Base-by-base conservation (phyloP, 1,140 invertebrate genomes). In the Stegodyphus mimosarum region DNA sequence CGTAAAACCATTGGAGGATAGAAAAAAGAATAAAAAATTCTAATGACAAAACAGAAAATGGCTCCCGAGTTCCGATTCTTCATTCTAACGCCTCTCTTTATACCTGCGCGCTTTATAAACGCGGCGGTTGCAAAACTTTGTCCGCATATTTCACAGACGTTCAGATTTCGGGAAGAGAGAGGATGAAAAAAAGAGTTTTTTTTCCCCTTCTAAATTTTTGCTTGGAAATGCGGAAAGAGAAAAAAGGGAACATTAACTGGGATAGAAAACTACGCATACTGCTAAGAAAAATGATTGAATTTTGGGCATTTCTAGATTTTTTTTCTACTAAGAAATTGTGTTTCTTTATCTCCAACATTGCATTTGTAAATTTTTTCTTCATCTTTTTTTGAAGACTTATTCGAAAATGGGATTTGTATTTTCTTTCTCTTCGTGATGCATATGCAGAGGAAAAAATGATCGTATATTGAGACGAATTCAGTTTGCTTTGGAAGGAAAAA, bases 101-200 rank as follows among this genome's bases (percentile, higher is more conserved):
- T 17, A 15, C 13, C 3, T 7, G 66, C 50, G 13, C 66, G 66
- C 51, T 77, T 77, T 77, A 33, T 33, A 33, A 33, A 33, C 33
- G 33, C 33, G 33, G 33, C 33, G 33, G 63, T 75, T 49, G 49
- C 50, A 77, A 77, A 64, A 33, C 67, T 67, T 77, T 49, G 50
- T 66, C 60, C 50, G 18, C 75, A 77, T 77, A 77, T 77, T 77
- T 77, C 50, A 77, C n/a, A n/a, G 49, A 18, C 60, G 53, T 66
- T 55, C 33, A 77, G 67, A 66, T 77, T 77, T 67, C 33, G 33
- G 33, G 33, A 33, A 33, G 33, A 33, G 33, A 33, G 33, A 77
- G 60, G 72, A 55, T 55, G 18, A 67, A 77, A 77, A 77, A 75
- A 77, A 49, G 66, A 18, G 49, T 33, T 48, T 77, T 77, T 51